phyloP scores from a whole-genome alignment of 2,113 vertebrate genomes.

The Dolichallabes microphthalmus region DNA sequence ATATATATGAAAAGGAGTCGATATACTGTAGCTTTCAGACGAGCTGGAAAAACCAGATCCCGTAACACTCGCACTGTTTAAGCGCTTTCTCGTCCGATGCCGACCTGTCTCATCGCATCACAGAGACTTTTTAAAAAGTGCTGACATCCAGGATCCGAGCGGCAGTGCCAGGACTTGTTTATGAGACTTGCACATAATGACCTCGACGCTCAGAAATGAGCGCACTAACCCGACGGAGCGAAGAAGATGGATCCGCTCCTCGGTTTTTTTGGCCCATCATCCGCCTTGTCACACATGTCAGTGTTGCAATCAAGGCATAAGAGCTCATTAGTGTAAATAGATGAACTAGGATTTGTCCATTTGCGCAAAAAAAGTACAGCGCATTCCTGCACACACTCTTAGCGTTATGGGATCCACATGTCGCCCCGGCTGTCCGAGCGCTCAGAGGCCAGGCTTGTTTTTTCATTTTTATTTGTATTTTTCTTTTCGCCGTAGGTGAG shows the following conservation, averaged over 20 bases:
- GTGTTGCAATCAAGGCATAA: conserved; percentile 3
- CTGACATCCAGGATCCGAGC: conserved; percentile 29
- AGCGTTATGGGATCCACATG: conserved; percentile 23
- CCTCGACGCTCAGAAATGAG: neutral
- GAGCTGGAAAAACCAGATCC: conserved; percentile 55
- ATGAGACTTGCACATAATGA: conserved; percentile 18
- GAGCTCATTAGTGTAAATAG: conserved; percentile 26
- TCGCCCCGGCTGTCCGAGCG: neutral
- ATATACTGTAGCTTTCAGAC: conserved; percentile 49
- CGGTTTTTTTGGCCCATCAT: neutral
- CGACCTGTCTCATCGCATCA: conserved; percentile 40
- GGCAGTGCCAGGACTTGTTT: conserved; percentile 30
- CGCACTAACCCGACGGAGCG: neutral
- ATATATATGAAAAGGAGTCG: no score
- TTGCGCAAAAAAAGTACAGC: neutral
- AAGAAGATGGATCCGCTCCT: neutral
- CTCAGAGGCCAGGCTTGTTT: neutral
- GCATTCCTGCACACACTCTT: neutral
- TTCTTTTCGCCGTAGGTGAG: neutral
- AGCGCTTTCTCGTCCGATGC: conserved; percentile 61
- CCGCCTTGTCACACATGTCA: neutral
- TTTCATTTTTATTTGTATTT: no score
- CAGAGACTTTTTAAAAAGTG: conserved; percentile 22
- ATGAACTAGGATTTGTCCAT: neutral
- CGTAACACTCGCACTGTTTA: conserved; percentile 36